Percentiles rank a stretch among this genome's conserved stretches.
These are phyloP conservation scores for Argyrosomus regius DNA, from an alignment of 2,797 vertebrate genomes.

Conservation along the genomic window DNA sequence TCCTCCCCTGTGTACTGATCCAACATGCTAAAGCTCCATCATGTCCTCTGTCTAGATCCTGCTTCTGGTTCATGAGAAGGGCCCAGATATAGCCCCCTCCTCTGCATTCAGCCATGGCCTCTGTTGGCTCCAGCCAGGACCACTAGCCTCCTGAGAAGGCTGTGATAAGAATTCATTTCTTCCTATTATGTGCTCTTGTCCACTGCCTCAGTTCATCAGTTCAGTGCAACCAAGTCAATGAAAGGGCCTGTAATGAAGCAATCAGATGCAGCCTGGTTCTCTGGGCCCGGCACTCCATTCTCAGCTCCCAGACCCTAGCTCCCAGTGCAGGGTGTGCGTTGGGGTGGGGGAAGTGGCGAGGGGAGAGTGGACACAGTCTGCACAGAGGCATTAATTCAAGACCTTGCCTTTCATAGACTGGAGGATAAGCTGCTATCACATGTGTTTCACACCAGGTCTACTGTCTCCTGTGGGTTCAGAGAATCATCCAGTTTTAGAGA, in stretches of 20 bases:
- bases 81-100: slow-evolving; percentile 61
- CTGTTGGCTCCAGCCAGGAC: slow-evolving; percentile 80
- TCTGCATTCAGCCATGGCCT: slow-evolving; percentile 64
- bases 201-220: slow-evolving; percentile 95
- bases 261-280: slow-evolving; percentile 90
- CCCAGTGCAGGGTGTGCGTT: slow-evolving; percentile 65
- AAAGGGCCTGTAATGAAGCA: slow-evolving; percentile 90
- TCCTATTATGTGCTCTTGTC: slow-evolving; percentile 93
- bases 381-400: slow-evolving; percentile 81
- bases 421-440: slow-evolving; percentile 73
- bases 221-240: slow-evolving; percentile 90
- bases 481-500: slow-evolving; percentile 65
- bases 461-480: slow-evolving; percentile 66
- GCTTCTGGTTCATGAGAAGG: slow-evolving; percentile 59
- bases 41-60: slow-evolving; percentile 60
- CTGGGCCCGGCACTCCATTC: slow-evolving; percentile 80
- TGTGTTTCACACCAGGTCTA: slow-evolving; percentile 63
- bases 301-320: slow-evolving; percentile 74
- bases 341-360: slow-evolving; percentile 52
- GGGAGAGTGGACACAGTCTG: slow-evolving; percentile 67
- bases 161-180: slow-evolving; percentile 95
- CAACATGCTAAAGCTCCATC: slow-evolving; percentile 72
- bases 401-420: slow-evolving; percentile 80
- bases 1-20: slow-evolving; percentile 70
- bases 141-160: slow-evolving; percentile 86